A percentile compares a stretch with the other conserved stretches of the same genome.
Evolutionary conservation across 2,888 invertebrate species (phyloP).

Genomic region (Listrodromus nycthemerus): DNA sequence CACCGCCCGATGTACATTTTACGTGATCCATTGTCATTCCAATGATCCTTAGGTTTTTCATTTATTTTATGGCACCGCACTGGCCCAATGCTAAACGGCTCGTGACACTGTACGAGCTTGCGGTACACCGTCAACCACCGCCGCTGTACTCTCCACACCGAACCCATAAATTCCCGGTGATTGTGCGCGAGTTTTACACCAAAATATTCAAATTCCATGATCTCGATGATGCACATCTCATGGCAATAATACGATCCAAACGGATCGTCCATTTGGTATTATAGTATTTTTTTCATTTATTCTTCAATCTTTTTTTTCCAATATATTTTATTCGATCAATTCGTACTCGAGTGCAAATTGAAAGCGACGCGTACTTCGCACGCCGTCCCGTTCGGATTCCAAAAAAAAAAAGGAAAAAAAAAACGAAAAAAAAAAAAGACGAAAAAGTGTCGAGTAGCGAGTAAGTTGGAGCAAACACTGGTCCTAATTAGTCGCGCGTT

Average conservation of each 20-base stretch:
- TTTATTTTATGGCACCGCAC: slow-evolving; percentile 79
- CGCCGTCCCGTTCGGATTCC: background rate
- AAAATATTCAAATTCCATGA: too few relatives aligned
- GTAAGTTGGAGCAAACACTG: slow-evolving; percentile 8
- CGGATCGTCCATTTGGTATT: too few relatives aligned
- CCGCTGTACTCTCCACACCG: background rate
- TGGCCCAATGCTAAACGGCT: slow-evolving; percentile 72
- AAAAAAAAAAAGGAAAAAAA: slow-evolving; percentile 2
- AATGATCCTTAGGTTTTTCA: slow-evolving; percentile 78
- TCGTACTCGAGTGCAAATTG: background rate
- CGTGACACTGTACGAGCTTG: slow-evolving; percentile 46
- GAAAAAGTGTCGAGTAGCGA: slow-evolving; percentile 1
- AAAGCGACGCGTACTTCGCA: background rate
- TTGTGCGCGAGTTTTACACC: slow-evolving; percentile 13
- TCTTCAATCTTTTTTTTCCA: too few relatives aligned
- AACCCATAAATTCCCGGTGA: background rate
- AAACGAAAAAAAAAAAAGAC: background rate
- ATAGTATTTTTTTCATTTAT: slow-evolving; percentile 14
- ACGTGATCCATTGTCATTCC: slow-evolving; percentile 77
- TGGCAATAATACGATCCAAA: too few relatives aligned
- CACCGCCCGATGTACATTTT: background rate
- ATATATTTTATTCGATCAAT: background rate
- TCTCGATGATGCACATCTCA: too few relatives aligned
- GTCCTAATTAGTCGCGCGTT: slow-evolving; percentile 25
- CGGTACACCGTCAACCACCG: slow-evolving; percentile 35